Evolutionary conservation across 1,140 invertebrate species (phyloP).

Genomic region (Schlechtendalia chinensis): DNA sequence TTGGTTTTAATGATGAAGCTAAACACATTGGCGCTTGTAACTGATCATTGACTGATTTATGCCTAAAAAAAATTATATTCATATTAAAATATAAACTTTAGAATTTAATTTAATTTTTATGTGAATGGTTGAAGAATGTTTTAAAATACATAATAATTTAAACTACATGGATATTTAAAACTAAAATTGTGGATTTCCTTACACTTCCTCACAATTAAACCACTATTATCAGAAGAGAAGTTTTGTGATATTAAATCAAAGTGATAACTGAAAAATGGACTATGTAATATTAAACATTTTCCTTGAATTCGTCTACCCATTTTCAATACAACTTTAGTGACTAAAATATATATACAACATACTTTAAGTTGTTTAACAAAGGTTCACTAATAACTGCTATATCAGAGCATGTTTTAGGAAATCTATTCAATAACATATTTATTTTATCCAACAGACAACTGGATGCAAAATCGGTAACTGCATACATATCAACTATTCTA

Average conservation of each 20-base stretch:
- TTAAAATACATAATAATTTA: not conserved
- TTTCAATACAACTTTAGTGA: not conserved
- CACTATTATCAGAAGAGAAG: no score
- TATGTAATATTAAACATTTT: not conserved
- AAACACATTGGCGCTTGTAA: constrained; percentile 45
- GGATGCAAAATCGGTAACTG: constrained; percentile 43
- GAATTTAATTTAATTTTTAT: no score
- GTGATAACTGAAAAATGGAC: not conserved
- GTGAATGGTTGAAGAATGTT: no score
- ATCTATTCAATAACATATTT: constrained; percentile 34
- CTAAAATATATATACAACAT: not conserved
- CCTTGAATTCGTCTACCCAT: not conserved
- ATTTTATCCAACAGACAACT: constrained; percentile 37
- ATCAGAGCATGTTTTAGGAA: constrained; percentile 39
- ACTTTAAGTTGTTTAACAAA: constrained; percentile 23
- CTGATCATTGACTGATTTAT: constrained; percentile 4
- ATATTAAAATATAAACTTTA: not conserved
- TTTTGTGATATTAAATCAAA: not conserved
- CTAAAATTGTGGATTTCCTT: not conserved
- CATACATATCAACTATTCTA: constrained; percentile 45
- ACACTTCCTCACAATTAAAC: no score
- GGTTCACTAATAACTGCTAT: constrained; percentile 33
- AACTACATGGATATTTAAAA: not conserved
- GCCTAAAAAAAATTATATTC: constrained; percentile 22
- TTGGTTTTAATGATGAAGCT: constrained; percentile 23